Percentiles rank a stretch among this genome's conserved stretches.
These are phyloP conservation scores for Acanthoscelides obtectus DNA, from an alignment of 2,888 invertebrate genomes.

Conservation along the genomic window DNA sequence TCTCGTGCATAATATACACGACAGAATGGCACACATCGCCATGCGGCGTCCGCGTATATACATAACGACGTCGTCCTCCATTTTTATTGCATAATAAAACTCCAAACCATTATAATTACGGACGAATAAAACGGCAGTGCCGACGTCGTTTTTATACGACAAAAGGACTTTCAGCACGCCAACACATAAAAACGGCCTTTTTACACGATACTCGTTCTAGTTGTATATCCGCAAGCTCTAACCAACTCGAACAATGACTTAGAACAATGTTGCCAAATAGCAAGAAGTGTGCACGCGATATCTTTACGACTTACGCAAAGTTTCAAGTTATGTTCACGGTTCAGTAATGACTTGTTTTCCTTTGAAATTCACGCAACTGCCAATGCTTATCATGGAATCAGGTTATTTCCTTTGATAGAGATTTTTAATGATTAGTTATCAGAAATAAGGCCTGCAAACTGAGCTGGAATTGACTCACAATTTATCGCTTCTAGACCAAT, in stretches of 20 bases:
- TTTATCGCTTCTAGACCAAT: too few relatives aligned
- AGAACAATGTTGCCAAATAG: neutral
- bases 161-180: conserved; percentile 29
- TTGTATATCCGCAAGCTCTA: neutral
- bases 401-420: too few relatives aligned
- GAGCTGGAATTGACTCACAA: too few relatives aligned
- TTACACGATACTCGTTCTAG: neutral
- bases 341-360: too few relatives aligned
- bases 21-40: neutral
- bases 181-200: conserved; percentile 15
- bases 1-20: neutral
- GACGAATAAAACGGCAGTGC: conserved; percentile 16
- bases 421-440: too few relatives aligned
- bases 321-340: too few relatives aligned
- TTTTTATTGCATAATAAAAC: conserved; percentile 21
- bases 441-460: too few relatives aligned
- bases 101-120: conserved; percentile 21
- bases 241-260: neutral
- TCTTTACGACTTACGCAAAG: too few relatives aligned
- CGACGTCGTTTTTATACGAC: conserved; percentile 18
- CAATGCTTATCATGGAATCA: too few relatives aligned
- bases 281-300: neutral
- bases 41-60: neutral
- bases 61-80: conserved; percentile 3
- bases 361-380: too few relatives aligned